These are phyloP conservation scores for Chinchilla lanigera DNA, from an alignment of 2,113 vertebrate species.

Conservation along the genomic window DNA sequence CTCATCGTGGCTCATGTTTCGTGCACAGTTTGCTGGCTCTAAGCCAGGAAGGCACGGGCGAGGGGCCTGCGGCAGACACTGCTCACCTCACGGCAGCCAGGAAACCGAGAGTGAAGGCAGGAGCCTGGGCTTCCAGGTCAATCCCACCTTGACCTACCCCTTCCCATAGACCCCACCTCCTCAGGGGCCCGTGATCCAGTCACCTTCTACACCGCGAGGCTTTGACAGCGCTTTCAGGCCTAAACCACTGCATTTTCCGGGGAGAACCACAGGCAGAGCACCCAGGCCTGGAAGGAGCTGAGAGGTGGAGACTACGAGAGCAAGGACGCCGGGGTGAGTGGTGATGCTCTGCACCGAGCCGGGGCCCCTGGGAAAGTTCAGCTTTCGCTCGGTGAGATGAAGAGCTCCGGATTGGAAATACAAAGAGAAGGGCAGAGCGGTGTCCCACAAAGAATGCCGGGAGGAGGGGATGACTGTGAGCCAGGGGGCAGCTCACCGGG, in stretches of 20 bases:
- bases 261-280: not conserved
- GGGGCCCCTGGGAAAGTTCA: fast-evolving
- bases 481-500: not conserved
- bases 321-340: not conserved
- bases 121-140: not conserved
- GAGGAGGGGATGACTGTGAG: no score
- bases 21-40: not conserved
- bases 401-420: not conserved
- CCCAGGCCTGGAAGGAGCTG: not conserved
- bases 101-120: not conserved
- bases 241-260: not conserved
- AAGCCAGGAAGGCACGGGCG: not conserved
- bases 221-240: not conserved
- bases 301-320: not conserved
- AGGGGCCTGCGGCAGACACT: not conserved
- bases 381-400: not conserved
- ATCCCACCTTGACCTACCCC: not conserved
- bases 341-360: no score
- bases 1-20: not conserved
- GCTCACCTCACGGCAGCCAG: no score
- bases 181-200: not conserved
- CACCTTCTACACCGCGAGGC: not conserved
- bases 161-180: not conserved
- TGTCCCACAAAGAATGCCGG: not conserved
- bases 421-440: not conserved